Base-by-base conservation (phyloP, 2,888 invertebrate genomes). In the Zaprionus lineosus region DNA sequence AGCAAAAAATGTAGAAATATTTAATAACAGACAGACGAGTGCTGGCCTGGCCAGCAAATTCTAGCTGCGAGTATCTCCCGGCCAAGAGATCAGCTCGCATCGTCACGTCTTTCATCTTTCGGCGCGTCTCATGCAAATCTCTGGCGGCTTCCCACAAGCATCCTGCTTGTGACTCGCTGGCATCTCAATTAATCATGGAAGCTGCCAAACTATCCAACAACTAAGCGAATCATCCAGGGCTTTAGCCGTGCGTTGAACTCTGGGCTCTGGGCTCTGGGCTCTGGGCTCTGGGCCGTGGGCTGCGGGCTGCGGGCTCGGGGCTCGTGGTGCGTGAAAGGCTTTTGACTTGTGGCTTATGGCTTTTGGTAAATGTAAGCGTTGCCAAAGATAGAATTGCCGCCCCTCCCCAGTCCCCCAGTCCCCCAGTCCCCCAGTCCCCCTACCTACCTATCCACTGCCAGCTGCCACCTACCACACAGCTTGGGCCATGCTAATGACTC, bases 251-350 rank as follows among this genome's bases (percentile, higher is more conserved):
- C 76, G 52, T 77, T 77, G 77, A 77, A 77, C 77, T 77, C 57
- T 36, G 41, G 43, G 37, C 24, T 41, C 46, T 63, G 47, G 40
- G 34, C 39, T 52, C 43, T 47, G 53, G 31, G 24, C 24, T 7
- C 47, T 43, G 41, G n/a, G n/a, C n/a, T n/a, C 47, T 68, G 76
- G 52, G 43, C 76, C 52, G 85, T 77, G 77, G 85, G 85, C 77
- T 77, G 55, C 34, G 41, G 43, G 37, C 24, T 41, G 43, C 59
- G 47, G 40, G 34, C 39, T 52, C 43, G 43, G 53, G 31, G 24
- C 24, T 7, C 47, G 33, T 50, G 24, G 15, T 8, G 31, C 52
- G 57, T 78, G 73, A 74, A 74, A 83, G 83, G 52, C 57, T 40
- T 63, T 65, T 81, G 82, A 64, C 64, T 26, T 34, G n/a, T 15